A percentile compares a stretch with the other conserved stretches of the same genome.
Evolutionary conservation across 1,140 invertebrate species (phyloP).

Genomic region (Hyles vespertilio): DNA sequence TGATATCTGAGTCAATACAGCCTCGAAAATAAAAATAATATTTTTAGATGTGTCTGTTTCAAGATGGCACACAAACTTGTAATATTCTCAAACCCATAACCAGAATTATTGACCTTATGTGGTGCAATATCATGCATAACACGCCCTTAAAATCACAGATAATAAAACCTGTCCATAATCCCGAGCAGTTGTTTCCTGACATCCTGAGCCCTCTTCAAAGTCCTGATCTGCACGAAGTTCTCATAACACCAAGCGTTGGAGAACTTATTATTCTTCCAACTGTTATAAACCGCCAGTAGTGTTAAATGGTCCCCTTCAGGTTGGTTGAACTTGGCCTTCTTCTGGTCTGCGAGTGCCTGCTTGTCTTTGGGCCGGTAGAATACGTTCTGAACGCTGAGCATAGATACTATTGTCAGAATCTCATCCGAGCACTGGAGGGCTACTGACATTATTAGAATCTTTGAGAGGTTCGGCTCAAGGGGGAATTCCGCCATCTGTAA

Average conservation of each 20-base stretch:
- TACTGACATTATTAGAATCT: conserved; percentile 99
- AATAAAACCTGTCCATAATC: conserved; percentile 92
- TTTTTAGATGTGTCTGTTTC: too few species aligned
- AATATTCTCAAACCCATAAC: too few species aligned
- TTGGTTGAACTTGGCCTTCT: conserved; percentile 99
- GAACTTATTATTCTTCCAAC: conserved; percentile 99
- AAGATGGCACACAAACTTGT: too few species aligned
- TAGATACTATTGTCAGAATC: conserved; percentile 98
- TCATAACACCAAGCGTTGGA: conserved; percentile 99
- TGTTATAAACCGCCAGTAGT: conserved; percentile 98
- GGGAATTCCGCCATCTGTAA: conserved; percentile 99
- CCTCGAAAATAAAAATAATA: too few species aligned
- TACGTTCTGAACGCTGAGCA: conserved; percentile 99
- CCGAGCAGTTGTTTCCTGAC: conserved; percentile 98
- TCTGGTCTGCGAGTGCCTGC: conserved; percentile 98
- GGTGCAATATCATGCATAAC: too few species aligned
- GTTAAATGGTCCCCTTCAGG: conserved; percentile 99
- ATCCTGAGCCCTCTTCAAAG: conserved; percentile 97
- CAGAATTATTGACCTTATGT: too few species aligned
- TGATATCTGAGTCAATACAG: too few species aligned
- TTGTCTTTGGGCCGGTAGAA: conserved; percentile 99
- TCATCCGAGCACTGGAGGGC: conserved; percentile 99
- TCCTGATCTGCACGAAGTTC: conserved; percentile 99
- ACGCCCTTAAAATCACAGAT: too few species aligned
- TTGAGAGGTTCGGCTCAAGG: conserved; percentile 98